A percentile compares a stretch with the other conserved stretches of the same genome.
Conservation (phyloP, 2,113 vertebrate species). For the Melospiza georgiana region DNA sequence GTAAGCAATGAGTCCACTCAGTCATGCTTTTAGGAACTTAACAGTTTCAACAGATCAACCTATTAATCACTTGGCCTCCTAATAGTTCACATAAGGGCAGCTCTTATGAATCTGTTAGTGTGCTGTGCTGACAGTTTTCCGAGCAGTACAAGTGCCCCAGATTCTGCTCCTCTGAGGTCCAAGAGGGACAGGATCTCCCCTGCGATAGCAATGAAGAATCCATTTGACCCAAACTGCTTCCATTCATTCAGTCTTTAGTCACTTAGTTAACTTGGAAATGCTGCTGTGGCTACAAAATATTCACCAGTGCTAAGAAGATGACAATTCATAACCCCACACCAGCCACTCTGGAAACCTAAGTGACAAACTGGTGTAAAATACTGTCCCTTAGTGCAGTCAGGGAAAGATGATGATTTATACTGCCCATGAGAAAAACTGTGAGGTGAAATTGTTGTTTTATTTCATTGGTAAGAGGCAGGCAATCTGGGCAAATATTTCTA, state of each 20-base stretch:
- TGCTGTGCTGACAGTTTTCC: neutral
- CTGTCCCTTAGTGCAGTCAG: neutral
- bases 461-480: neutral
- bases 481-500: neutral
- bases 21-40: slow-evolving; percentile 45
- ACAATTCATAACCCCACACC: neutral
- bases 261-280: neutral
- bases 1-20: slow-evolving; percentile 44
- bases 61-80: slow-evolving; percentile 54
- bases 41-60: slow-evolving; percentile 34
- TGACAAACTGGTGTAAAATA: neutral
- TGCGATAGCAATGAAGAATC: neutral
- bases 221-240: slow-evolving; percentile 6
- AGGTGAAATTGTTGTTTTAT: neutral
- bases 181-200: neutral
- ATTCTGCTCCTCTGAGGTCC: neutral
- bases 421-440: neutral
- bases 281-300: neutral
- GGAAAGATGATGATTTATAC: neutral
- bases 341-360: neutral
- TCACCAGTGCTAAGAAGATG: neutral
- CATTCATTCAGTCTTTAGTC: neutral
- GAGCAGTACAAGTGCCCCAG: neutral
- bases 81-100: neutral
- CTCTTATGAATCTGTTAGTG: neutral